Percentiles rank a stretch among this genome's conserved stretches.
Conservation (phyloP, 2,888 invertebrate genomes). For the Aphodius granarius region DNA sequence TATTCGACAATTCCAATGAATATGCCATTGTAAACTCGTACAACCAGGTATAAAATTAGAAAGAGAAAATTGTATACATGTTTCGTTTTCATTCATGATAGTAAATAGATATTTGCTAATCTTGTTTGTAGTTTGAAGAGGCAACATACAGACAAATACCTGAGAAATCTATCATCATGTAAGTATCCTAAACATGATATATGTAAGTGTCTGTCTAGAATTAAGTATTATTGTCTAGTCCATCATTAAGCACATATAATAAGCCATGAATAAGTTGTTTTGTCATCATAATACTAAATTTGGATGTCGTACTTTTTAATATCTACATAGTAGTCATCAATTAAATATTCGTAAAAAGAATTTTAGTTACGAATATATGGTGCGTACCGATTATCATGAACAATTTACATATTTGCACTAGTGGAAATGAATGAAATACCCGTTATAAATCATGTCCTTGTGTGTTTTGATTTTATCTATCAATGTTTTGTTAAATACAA, state of each 20-base stretch:
- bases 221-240: no score
- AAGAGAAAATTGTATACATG: not conserved
- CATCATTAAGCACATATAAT: no score
- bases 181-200: no score
- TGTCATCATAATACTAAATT: no score
- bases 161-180: not conserved
- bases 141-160: not conserved
- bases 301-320: no score
- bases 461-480: not conserved
- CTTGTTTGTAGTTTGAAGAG: not conserved
- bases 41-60: not conserved
- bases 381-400: not conserved
- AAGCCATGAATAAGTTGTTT: no score
- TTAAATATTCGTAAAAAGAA: not conserved
- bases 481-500: not conserved
- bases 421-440: not conserved
- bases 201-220: no score
- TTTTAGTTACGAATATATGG: not conserved
- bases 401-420: not conserved
- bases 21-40: not conserved
- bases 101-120: not conserved
- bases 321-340: no score
- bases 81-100: not conserved
- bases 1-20: no score
- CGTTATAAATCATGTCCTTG: not conserved